Evolutionary conservation across 2,888 invertebrate genomes (phyloP).

Genomic region (Rhagium mordax): DNA sequence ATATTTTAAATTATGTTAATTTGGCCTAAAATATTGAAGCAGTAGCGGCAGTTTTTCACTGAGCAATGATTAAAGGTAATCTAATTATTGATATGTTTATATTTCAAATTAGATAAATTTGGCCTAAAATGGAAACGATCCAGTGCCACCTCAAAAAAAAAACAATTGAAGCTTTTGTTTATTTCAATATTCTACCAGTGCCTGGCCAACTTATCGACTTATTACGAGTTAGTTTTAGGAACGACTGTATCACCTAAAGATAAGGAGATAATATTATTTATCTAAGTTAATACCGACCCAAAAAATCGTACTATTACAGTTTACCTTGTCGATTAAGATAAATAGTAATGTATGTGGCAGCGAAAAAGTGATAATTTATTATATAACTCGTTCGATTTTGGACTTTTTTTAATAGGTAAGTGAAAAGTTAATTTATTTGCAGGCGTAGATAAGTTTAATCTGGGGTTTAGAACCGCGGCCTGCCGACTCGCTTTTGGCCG

Average conservation of each 20-base stretch:
- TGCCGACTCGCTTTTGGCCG: no score
- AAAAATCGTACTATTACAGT: slow-evolving; percentile 12
- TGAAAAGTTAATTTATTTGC: not conserved
- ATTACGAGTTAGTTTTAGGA: slow-evolving; percentile 13
- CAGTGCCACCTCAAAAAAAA: no score
- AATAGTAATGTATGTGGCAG: slow-evolving; percentile 1
- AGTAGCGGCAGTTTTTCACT: no score
- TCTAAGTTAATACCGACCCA: slow-evolving; percentile 7
- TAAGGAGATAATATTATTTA: slow-evolving; percentile 32
- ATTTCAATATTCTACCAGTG: no score
- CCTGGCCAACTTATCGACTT: not conserved
- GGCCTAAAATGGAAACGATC: no score
- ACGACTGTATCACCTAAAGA: slow-evolving; percentile 19
- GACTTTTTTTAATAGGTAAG: not conserved
- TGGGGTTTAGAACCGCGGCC: not conserved
- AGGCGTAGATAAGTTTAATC: not conserved
- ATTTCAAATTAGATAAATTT: no score
- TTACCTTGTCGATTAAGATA: slow-evolving; percentile 21
- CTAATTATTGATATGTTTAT: no score
- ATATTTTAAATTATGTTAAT: no score
- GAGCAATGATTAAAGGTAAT: no score
- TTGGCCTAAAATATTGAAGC: no score
- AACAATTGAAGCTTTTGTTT: no score
- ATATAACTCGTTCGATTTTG: not conserved
- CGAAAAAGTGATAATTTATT: not conserved